Base-by-base conservation (phyloP, 2,797 vertebrate genomes). In the Limosa lapponica region DNA sequence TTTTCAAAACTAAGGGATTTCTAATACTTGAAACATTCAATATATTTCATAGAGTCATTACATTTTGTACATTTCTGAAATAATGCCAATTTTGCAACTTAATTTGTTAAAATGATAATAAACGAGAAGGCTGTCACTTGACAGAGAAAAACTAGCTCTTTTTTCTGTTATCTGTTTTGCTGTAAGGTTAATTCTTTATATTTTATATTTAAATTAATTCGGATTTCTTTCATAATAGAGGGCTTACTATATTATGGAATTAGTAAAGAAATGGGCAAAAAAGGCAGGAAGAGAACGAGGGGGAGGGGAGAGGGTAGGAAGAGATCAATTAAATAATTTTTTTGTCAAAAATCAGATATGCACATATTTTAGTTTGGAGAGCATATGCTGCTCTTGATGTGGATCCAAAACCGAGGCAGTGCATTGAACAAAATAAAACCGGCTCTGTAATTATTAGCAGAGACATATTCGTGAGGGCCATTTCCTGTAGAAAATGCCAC, bases 171-270 rank as follows among this genome's bases (percentile, higher is more conserved):
- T 97, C 97, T 97, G 96, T 97, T 97, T 97, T 96, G 95, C 95
- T 98, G 90, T 90, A 97, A 97, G 96, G 96, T 95, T 95, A 96
- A 97, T 97, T 97, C 97, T 96, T 96, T 97, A 96, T 97, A 96
- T 96, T 98, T 97, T 97, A 93, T 97, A 96, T 97, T 98, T 97
- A 97, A 96, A 97, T 98, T 97, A 96, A 97, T 97, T 97, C 57
- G 44, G 75, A 97, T 96, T 97, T 97, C 95, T 95, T 94, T 96
- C 90, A 89, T 96, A 97, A 95, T 94, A 97, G 78, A 64, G 62
- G 81, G 79, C 91, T 97, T 97, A 97, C 94, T 93, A 95, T 94
- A 94, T 96, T 96, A 93, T 55, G 71, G 97, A 97, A 90, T 97
- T 97, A 96, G 87, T 89, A 91, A 92, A 81, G 72, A 69, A 80